These are phyloP conservation scores for Baccha elongata DNA, from an alignment of 2,888 invertebrate species.

Conservation along the genomic window DNA sequence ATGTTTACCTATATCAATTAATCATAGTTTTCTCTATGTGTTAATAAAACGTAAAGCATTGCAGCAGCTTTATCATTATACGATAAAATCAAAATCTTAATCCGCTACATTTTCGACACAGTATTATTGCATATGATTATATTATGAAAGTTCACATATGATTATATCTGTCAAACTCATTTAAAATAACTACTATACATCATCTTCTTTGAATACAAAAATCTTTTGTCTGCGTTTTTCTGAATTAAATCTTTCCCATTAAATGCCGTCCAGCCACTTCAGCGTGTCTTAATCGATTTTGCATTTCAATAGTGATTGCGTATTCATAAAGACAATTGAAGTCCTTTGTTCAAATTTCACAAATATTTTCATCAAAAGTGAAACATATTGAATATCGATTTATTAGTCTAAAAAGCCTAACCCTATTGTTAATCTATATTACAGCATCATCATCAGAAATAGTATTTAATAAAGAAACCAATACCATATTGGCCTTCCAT, in stretches of 20 bases:
- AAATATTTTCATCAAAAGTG: neutral
- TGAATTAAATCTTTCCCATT: neutral
- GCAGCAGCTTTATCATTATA: no score
- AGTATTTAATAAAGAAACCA: slow-evolving; percentile 11
- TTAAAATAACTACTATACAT: slow-evolving; percentile 26
- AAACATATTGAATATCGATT: neutral
- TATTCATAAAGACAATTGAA: neutral
- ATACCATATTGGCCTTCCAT: slow-evolving; percentile 40
- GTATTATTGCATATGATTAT: neutral
- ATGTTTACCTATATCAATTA: no score
- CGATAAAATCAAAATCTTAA: neutral
- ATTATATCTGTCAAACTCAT: slow-evolving; percentile 22
- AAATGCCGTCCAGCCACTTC: neutral
- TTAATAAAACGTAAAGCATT: no score
- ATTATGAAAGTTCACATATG: neutral
- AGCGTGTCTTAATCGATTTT: slow-evolving; percentile 21
- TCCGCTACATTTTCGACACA: neutral
- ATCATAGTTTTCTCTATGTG: no score
- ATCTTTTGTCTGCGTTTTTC: slow-evolving; percentile 32
- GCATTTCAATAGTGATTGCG: neutral
- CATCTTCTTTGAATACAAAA: slow-evolving; percentile 31
- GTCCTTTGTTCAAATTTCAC: slow-evolving; percentile 25
- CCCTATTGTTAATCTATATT: neutral
- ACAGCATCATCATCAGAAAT: neutral
- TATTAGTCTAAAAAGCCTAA: neutral